These are phyloP conservation scores for Luscinia luscinia DNA, from an alignment of 2,797 vertebrate genomes.

Conservation along the genomic window DNA sequence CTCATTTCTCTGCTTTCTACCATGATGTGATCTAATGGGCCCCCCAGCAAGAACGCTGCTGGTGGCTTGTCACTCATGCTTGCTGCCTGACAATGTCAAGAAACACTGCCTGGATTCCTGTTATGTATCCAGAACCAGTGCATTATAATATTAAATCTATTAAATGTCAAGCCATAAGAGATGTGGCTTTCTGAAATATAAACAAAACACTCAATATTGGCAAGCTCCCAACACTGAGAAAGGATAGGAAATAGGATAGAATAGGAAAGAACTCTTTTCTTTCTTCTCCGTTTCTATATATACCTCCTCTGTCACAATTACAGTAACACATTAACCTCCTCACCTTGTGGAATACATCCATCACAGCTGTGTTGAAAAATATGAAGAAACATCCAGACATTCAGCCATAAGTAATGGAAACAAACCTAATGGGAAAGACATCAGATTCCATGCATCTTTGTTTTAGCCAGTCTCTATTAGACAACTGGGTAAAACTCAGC, in stretches of 20 bases:
- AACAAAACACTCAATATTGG: neutral
- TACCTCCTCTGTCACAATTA: neutral
- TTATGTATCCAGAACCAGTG: neutral
- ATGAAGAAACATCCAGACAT: neutral
- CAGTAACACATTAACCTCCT: neutral
- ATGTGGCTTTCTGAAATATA: neutral
- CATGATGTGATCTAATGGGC: conserved; percentile 27
- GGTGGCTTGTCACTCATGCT: neutral
- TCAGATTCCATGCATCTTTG: neutral
- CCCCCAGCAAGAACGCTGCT: neutral
- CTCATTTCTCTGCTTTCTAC: conserved; percentile 35
- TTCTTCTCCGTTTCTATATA: neutral
- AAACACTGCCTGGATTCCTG: conserved; percentile 1
- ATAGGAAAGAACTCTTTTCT: neutral
- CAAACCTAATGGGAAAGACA: neutral
- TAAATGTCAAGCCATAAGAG: neutral
- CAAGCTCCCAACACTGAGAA: neutral
- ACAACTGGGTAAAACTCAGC: neutral
- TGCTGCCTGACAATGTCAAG: conserved; percentile 18
- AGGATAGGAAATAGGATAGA: neutral
- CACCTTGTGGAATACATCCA: neutral
- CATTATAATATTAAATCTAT: neutral
- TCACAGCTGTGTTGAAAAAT: neutral
- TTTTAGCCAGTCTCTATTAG: neutral
- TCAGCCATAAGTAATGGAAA: neutral